These are phyloP conservation scores for Habroteleia sp. DNA, from an alignment of 2,888 invertebrate species.

Conservation along the genomic window DNA sequence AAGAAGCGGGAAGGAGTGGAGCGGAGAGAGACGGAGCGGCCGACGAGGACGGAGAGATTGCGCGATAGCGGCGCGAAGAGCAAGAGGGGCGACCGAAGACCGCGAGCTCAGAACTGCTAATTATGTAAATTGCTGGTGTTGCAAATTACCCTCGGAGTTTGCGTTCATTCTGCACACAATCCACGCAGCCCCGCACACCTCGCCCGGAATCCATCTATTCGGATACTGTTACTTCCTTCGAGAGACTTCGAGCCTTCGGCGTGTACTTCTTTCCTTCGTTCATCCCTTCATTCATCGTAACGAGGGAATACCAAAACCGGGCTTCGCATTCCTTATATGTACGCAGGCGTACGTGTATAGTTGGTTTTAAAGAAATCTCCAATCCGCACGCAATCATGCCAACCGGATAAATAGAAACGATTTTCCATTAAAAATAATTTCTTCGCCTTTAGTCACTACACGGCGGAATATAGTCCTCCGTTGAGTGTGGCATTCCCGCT, in stretches of 20 bases:
- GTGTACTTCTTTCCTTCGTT: slow-evolving; percentile 64
- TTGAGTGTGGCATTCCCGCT: slow-evolving; percentile 21
- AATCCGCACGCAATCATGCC: slow-evolving; percentile 65
- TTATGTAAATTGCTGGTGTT: slow-evolving; percentile 81
- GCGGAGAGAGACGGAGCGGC: slow-evolving; percentile 49
- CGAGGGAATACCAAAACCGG: slow-evolving; percentile 64
- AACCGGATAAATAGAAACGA: slow-evolving; percentile 65
- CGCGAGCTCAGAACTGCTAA: slow-evolving; percentile 80
- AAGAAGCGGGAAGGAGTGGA: slow-evolving; percentile 49
- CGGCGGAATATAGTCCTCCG: slow-evolving; percentile 47
- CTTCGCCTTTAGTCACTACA: slow-evolving; percentile 59
- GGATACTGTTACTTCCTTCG: slow-evolving; percentile 76
- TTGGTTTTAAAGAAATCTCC: slow-evolving; percentile 55
- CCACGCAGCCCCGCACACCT: slow-evolving; percentile 75
- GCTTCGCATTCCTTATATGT: slow-evolving; percentile 60
- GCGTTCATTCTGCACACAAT: slow-evolving; percentile 81
- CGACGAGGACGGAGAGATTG: slow-evolving; percentile 46
- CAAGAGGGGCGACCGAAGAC: slow-evolving; percentile 70
- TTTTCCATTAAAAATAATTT: slow-evolving; percentile 61
- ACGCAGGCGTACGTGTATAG: slow-evolving; percentile 56
- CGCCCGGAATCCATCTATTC: slow-evolving; percentile 76
- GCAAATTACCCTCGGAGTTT: slow-evolving; percentile 81
- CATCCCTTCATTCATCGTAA: slow-evolving; percentile 67
- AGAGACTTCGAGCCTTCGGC: slow-evolving; percentile 66
- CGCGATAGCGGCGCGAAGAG: slow-evolving; percentile 54